Evolutionary conservation across 2,113 vertebrate genomes (phyloP).

Genomic region (Myiozetetes cayanensis): DNA sequence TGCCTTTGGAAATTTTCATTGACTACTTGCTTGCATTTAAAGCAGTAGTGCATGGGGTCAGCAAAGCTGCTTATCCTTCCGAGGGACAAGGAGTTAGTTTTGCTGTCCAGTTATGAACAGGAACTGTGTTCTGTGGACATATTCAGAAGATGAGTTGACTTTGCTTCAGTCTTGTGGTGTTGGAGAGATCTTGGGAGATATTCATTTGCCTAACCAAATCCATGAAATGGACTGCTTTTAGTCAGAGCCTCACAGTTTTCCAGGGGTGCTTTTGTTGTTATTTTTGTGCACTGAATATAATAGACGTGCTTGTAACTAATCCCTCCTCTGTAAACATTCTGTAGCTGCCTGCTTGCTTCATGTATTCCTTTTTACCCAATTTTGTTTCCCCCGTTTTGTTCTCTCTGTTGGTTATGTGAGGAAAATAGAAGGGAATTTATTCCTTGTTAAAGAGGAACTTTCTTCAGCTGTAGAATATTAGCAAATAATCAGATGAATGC

Average conservation of each 20-base stretch:
- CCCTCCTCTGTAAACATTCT: not conserved
- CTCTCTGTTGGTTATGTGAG: not conserved
- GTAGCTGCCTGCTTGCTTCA: not conserved
- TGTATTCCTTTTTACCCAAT: not conserved
- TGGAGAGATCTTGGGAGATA: not conserved
- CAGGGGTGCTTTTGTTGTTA: not conserved
- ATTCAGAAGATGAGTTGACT: not conserved
- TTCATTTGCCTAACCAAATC: not conserved
- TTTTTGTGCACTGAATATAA: not conserved
- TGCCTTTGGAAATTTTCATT: not conserved
- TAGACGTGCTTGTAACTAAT: not conserved
- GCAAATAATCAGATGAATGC: not conserved
- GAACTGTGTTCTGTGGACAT: not conserved
- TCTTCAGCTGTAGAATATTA: not conserved
- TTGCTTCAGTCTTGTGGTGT: not conserved
- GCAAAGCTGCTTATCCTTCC: not conserved
- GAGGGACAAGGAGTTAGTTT: not conserved
- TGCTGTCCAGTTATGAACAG: not conserved
- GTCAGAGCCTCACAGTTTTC: not conserved
- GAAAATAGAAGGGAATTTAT: not conserved
- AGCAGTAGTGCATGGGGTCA: not conserved
- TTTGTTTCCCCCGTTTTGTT: not conserved
- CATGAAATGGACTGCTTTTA: not conserved
- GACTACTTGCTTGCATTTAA: not conserved
- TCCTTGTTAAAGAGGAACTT: not conserved